A percentile compares a stretch with the other conserved stretches of the same genome.
These are phyloP conservation scores for Mormyrops boulengeri DNA, from an alignment of 2,797 vertebrate species.

Conservation along the genomic window DNA sequence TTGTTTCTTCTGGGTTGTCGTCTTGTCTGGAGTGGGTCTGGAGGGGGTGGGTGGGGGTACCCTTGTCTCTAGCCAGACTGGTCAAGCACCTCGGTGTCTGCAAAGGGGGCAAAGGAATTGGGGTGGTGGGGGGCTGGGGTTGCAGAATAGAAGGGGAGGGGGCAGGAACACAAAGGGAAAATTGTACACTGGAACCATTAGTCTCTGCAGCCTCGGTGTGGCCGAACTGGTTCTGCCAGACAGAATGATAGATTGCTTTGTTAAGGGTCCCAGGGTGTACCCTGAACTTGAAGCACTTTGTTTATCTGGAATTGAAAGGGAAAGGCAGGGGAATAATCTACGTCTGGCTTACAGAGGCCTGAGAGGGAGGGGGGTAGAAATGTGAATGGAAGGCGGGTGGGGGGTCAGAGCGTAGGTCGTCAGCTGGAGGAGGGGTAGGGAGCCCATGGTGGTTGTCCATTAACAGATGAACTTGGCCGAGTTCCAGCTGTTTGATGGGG, in stretches of 20 bases:
- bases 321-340: slow-evolving; percentile 82
- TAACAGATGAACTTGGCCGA: slow-evolving; percentile 97
- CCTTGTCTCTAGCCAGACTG: slow-evolving; percentile 56
- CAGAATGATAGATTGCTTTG: slow-evolving; percentile 76
- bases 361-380: slow-evolving; percentile 51
- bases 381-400: slow-evolving; percentile 48
- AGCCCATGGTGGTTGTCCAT: slow-evolving; percentile 79
- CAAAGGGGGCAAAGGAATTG: slow-evolving; percentile 58
- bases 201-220: slow-evolving; percentile 45
- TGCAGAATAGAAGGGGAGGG: slow-evolving; percentile 46
- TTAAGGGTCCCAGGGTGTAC: slow-evolving; percentile 95
- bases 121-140: slow-evolving; percentile 48
- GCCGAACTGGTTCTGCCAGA: slow-evolving; percentile 61
- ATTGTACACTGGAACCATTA: slow-evolving; percentile 68
- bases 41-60: slow-evolving; percentile 11
- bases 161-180: slow-evolving; percentile 71
- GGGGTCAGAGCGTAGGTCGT: slow-evolving; percentile 21
- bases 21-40: slow-evolving; percentile 17
- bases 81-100: slow-evolving; percentile 69
- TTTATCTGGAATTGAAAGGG: slow-evolving; percentile 89
- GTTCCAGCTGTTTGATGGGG: slow-evolving; percentile 85
- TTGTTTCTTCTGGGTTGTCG: slow-evolving; percentile 30
- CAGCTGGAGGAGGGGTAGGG: slow-evolving; percentile 40
- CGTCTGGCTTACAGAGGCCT: slow-evolving; percentile 72
- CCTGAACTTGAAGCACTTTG: slow-evolving; percentile 99